Evolutionary conservation across 1,140 invertebrate genomes (phyloP).

Genomic region (Trypoxylus dichotomus): DNA sequence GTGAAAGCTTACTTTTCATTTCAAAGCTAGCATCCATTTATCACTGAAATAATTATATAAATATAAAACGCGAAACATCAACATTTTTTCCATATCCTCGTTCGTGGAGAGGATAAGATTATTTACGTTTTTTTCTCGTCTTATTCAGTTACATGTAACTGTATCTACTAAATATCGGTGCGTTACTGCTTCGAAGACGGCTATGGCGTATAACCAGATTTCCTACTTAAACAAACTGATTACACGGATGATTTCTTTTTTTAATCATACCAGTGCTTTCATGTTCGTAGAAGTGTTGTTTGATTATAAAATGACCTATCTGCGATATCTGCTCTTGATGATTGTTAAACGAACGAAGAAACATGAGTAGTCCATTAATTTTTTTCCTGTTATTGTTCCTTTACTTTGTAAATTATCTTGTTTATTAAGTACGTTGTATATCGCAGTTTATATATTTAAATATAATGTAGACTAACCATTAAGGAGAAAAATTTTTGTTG

Average conservation of each 20-base stretch:
- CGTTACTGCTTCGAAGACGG: background rate
- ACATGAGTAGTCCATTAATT: conserved; percentile 6
- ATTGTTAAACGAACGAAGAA: background rate
- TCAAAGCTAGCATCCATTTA: background rate
- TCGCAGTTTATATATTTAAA: background rate
- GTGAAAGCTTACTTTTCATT: background rate
- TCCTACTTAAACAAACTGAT: conserved; percentile 9
- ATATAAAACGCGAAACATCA: background rate
- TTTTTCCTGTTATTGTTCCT: background rate
- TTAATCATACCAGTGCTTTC: background rate
- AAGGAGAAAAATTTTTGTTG: no score
- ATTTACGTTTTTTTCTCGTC: background rate
- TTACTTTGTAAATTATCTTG: background rate
- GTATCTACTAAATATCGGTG: background rate
- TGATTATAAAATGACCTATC: background rate
- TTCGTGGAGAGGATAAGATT: background rate
- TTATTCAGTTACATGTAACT: background rate
- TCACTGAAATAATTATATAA: background rate
- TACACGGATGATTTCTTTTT: background rate
- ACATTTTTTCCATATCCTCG: background rate
- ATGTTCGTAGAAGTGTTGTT: background rate
- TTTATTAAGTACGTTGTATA: background rate
- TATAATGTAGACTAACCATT: background rate
- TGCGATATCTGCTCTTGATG: background rate
- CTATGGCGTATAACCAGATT: background rate